Conservation (phyloP, 2,797 vertebrate genomes). For the Garrulus glandarius region DNA sequence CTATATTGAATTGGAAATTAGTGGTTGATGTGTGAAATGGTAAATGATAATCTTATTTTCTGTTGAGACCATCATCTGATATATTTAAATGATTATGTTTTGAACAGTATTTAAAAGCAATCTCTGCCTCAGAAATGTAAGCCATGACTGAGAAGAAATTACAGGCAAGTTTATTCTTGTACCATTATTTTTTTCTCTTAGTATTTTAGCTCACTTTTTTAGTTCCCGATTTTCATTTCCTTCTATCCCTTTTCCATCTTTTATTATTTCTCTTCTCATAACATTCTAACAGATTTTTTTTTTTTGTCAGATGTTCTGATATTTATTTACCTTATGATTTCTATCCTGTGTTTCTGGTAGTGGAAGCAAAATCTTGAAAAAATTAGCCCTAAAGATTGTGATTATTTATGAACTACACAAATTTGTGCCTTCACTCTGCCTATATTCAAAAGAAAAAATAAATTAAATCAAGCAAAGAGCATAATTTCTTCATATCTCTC, state of each 20-base stretch:
- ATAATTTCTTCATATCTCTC: not conserved
- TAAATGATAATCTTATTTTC: not conserved
- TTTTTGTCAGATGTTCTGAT: not conserved
- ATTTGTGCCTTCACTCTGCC: not conserved
- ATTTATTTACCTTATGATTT: not conserved
- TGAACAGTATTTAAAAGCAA: not conserved
- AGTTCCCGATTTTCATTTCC: not conserved
- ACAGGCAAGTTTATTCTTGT: not conserved
- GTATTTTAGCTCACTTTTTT: not conserved
- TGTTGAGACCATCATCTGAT: not conserved
- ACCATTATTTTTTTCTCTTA: not conserved
- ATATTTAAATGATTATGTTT: not conserved
- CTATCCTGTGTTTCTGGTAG: not conserved
- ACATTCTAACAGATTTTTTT: not conserved
- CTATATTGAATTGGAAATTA: not conserved
- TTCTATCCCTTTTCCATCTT: not conserved
- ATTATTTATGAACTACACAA: not conserved
- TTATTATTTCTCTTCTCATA: not conserved
- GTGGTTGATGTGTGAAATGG: not conserved
- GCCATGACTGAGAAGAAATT: not conserved
- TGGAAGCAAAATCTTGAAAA: not conserved
- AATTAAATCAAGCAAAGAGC: not conserved
- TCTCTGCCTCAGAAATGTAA: not conserved
- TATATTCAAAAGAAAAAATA: not conserved
- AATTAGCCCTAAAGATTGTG: not conserved